Conservation (phyloP, 2,888 invertebrate species). For the Cremastobaeus sp. region DNA sequence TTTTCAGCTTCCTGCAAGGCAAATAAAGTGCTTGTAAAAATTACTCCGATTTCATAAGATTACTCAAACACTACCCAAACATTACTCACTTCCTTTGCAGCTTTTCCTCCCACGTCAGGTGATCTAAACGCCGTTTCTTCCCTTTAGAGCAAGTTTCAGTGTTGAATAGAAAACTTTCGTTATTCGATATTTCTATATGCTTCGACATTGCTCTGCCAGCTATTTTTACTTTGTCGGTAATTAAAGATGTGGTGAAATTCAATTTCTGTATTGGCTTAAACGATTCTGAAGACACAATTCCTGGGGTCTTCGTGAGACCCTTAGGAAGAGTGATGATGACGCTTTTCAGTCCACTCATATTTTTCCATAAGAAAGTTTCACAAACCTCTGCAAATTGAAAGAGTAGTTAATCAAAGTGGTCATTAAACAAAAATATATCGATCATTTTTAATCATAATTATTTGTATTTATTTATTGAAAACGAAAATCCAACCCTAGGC, state of each 20-base stretch:
- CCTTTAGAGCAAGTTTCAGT: slow-evolving; percentile 74
- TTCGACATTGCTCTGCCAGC: slow-evolving; percentile 56
- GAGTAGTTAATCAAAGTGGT: background rate
- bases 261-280: slow-evolving; percentile 63
- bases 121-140: slow-evolving; percentile 89
- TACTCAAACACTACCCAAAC: too few relatives aligned
- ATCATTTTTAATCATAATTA: background rate
- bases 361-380: slow-evolving; percentile 67
- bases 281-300: slow-evolving; percentile 55
- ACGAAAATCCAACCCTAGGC: background rate
- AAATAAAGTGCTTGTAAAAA: too few relatives aligned
- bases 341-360: slow-evolving; percentile 73
- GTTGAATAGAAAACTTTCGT: slow-evolving; percentile 63
- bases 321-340: slow-evolving; percentile 75
- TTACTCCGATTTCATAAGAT: too few relatives aligned
- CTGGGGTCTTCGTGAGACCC: slow-evolving; percentile 66
- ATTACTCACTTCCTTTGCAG: slow-evolving; percentile 93
- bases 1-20: slow-evolving; percentile 90
- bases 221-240: slow-evolving; percentile 66
- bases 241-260: slow-evolving; percentile 70
- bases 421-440: background rate
- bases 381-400: background rate
- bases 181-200: slow-evolving; percentile 60
- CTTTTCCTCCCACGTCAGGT: slow-evolving; percentile 91
- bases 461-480: background rate